Evolutionary conservation across 2,888 invertebrate species (phyloP), one percentile per base, ranked within the genome.

Genomic region (Bibio marci): DNA sequence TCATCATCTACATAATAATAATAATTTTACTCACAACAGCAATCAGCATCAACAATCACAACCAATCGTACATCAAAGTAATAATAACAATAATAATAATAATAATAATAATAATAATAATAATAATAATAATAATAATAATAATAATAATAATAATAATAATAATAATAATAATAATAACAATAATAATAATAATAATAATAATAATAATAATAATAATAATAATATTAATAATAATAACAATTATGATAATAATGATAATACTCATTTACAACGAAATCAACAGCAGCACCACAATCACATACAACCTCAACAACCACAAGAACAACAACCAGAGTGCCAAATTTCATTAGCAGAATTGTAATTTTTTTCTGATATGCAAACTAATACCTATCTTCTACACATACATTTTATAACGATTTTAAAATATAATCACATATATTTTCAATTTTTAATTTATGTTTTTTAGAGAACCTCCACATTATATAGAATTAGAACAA

Each of bases 401-500:
- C n/a, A n/a, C n/a, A n/a, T n/a, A n/a, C n/a, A n/a, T n/a, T n/a
- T n/a, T n/a, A n/a, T n/a, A n/a, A n/a, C n/a, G n/a, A n/a, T n/a
- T n/a, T n/a, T n/a, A n/a, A n/a, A n/a, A n/a, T n/a, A n/a, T n/a
- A n/a, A n/a, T n/a, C n/a, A n/a, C n/a, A n/a, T n/a, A n/a, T n/a
- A n/a, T n/a, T n/a, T n/a, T n/a, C n/a, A n/a, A n/a, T n/a, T 22
- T 30, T 3, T 15, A 25, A 19, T 32, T 34, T 10, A 39, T n/a
- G 30, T 7, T 14, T 45, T 47, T 17, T 38, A 50, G 50, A 38
- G 46, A 45, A 22, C 46, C 50, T 35, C 47, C 50, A n/a, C 47
- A 49, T 22, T 42, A 44, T 26, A 45, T 48, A 36, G 47, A 44
- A 38, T 40, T 50, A 6, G 51, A 49, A 43, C 48, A 49, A 42